Percentiles rank a stretch among this genome's conserved stretches.
Conservation (phyloP, 2,888 invertebrate genomes). For the Drosophila monieri region DNA sequence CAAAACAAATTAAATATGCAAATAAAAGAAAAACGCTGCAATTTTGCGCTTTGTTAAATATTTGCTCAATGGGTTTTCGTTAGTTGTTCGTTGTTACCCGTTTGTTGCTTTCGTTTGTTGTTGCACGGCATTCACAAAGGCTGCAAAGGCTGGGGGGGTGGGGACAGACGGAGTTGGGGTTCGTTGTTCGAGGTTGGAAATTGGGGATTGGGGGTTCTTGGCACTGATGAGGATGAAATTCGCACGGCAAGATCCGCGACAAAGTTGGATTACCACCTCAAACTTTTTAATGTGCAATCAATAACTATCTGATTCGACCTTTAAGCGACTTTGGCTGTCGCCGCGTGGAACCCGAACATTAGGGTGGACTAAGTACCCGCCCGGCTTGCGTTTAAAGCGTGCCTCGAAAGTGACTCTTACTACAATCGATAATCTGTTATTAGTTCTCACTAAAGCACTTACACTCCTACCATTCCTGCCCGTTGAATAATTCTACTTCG, state of each 20-base stretch:
- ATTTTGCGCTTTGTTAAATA: slow-evolving; percentile 78
- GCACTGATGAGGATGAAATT: background rate
- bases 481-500: background rate
- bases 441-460: background rate
- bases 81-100: slow-evolving; percentile 15
- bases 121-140: background rate
- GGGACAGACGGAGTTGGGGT: background rate
- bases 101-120: slow-evolving; percentile 1
- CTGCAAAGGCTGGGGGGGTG: too few relatives aligned
- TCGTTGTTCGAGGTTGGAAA: too few relatives aligned
- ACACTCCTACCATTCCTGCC: background rate
- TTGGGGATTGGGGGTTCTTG: background rate
- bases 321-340: background rate
- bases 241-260: slow-evolving; percentile 2
- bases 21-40: slow-evolving; percentile 73
- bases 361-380: background rate
- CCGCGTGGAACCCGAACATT: background rate
- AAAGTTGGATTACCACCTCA: slow-evolving; percentile 17
- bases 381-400: background rate
- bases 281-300: slow-evolving; percentile 15
- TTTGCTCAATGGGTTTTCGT: slow-evolving; percentile 68
- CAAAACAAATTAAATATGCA: slow-evolving; percentile 78
- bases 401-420: background rate
- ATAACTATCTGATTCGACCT: slow-evolving; percentile 11
- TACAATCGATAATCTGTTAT: background rate